These are phyloP conservation scores for Patagioenas fasciata DNA, from an alignment of 2,113 vertebrate species.

Conservation along the genomic window DNA sequence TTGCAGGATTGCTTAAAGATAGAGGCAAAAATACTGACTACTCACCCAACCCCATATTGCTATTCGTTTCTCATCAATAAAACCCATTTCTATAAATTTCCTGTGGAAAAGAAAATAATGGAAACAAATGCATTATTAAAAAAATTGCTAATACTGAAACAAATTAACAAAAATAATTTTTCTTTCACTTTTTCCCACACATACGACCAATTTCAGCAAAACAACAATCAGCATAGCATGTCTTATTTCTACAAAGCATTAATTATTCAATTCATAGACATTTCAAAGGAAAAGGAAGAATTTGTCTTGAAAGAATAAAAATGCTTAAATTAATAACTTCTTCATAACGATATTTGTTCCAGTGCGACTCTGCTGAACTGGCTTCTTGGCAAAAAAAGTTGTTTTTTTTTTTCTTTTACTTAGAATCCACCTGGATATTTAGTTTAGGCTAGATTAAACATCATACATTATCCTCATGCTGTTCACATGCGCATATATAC, in stretches of 20 bases:
- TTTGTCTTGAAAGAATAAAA: background rate
- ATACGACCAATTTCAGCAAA: background rate
- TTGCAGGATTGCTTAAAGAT: background rate
- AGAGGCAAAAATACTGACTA: background rate
- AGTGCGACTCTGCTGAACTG: background rate
- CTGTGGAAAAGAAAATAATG: conserved; percentile 71
- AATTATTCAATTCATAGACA: background rate
- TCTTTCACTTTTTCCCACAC: conserved; percentile 47
- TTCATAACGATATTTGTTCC: background rate
- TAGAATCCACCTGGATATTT: background rate
- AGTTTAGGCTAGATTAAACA: background rate
- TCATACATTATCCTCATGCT: background rate
- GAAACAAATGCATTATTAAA: conserved; percentile 50
- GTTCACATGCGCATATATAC: too few relatives aligned
- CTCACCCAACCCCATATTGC: conserved; percentile 88
- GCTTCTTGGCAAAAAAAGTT: background rate
- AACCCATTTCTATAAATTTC: conserved; percentile 85
- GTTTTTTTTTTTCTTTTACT: background rate
- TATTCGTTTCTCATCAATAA: conserved; percentile 83
- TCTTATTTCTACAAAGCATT: conserved; percentile 4
- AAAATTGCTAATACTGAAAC: background rate
- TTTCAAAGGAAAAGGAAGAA: background rate
- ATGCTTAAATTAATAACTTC: background rate
- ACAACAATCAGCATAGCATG: conserved; percentile 18
- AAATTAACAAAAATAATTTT: background rate